phyloP scores from a whole-genome alignment of 2,113 vertebrate species.

The Trogon surrucura region DNA sequence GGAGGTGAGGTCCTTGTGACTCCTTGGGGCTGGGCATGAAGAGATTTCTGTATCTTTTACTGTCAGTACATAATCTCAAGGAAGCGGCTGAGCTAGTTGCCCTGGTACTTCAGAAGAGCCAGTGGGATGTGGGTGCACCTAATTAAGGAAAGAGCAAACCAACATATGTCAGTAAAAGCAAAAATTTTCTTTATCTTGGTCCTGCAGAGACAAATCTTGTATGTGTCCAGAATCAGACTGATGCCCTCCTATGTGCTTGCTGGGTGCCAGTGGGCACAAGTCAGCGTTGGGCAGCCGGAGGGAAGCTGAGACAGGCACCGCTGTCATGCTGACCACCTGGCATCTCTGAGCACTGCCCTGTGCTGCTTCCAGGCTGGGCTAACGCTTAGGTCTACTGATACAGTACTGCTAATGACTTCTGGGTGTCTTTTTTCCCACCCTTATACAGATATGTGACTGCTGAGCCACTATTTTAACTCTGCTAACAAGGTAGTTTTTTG shows the following conservation, averaged over 20 bases:
- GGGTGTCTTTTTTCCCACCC: too few species aligned
- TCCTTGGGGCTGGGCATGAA: not conserved
- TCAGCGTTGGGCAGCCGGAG: not conserved
- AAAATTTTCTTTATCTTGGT: not conserved
- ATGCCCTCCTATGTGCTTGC: fast-evolving
- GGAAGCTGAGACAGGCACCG: not conserved
- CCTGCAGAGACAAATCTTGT: not conserved
- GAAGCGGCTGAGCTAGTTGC: not conserved
- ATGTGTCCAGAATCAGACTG: not conserved
- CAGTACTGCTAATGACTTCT: not conserved
- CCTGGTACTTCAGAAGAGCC: not conserved
- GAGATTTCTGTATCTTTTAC: not conserved
- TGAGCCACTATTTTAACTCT: not conserved
- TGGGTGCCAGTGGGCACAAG: not conserved
- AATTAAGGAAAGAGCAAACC: not conserved
- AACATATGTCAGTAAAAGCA: not conserved
- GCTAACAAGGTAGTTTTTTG: not conserved
- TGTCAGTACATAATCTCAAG: not conserved
- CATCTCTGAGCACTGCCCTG: not conserved
- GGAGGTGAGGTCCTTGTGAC: not conserved
- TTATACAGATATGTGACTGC: fast-evolving
- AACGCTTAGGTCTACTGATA: not conserved
- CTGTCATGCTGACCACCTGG: fast-evolving
- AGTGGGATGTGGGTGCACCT: not conserved
- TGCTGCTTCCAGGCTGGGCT: not conserved